Evolutionary conservation across 1,140 invertebrate genomes (phyloP), one percentile per base, ranked within the genome.

Genomic region (Liolophura sinensis): DNA sequence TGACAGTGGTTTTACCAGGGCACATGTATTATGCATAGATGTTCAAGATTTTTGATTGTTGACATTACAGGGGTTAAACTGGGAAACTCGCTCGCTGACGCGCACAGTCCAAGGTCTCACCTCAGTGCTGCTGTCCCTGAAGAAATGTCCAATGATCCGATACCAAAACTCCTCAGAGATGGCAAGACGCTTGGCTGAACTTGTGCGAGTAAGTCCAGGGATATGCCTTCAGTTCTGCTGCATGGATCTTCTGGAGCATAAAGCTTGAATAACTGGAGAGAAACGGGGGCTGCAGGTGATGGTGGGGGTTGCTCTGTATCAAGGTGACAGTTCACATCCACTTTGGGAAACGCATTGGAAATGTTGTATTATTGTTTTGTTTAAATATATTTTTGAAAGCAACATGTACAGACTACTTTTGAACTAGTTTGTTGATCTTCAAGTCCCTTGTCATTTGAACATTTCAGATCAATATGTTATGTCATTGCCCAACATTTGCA

Each of bases 121-220:
- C 31, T 90, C 93, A 0, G 87, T 98, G 11, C 84, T 98, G 24
- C 86, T 99, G n/a, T 94, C 96, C 0, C 82, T 99, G 16, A 97
- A 96, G 81, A 92, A 95, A 75, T 91, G 91, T 75, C 95, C 96
- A 1, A 88, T 92, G 47, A 94, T 99, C 71, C 88, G 96, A 16
- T 99, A 95, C 81, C 94, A 98, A 82, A 90, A 88, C 40, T 93
- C 91, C 54, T 98, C 96, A 16, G 90, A 92, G 66, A 89, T 94
- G 79, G 91, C 94, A 61, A 90, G 92, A 76, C 88, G 91, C 70
- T 86, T 99, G 18, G 94, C 95, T 4, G 94, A 97, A 49, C 78
- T 73, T 75, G 81, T 86, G 46, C 75, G 81, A 65, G 86, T 87
- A 73, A 73, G 76, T 73, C 14, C 55, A 27, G 16, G 11, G 16